phyloP scores from a whole-genome alignment of 2,888 invertebrate genomes.

The Clostera curtula region DNA sequence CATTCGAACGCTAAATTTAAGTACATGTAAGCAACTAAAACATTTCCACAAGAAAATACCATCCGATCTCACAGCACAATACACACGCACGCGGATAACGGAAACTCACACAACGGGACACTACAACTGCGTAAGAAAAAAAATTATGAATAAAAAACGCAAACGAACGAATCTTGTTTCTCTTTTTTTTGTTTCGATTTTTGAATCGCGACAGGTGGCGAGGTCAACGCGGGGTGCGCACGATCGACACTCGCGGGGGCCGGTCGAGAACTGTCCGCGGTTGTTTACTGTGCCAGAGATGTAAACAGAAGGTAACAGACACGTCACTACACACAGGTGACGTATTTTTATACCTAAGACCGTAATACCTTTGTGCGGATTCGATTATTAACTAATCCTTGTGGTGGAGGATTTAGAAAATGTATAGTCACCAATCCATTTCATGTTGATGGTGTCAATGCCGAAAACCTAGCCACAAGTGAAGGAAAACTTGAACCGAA shows the following conservation, averaged over 20 bases:
- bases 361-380: no score
- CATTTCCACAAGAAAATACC: constrained; percentile 36
- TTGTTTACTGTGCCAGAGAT: constrained; percentile 54
- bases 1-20: constrained; percentile 18
- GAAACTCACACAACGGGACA: constrained; percentile 42
- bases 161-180: constrained; percentile 50
- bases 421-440: no score
- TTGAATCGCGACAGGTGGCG: constrained; percentile 38
- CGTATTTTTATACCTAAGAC: no score
- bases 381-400: no score
- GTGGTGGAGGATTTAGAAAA: no score
- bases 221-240: constrained; percentile 21
- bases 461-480: no score
- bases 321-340: no score
- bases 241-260: constrained; percentile 53
- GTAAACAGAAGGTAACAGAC: no score
- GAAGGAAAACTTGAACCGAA: no score
- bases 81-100: constrained; percentile 47
- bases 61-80: constrained; percentile 48
- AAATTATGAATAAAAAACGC: constrained; percentile 28
- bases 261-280: constrained; percentile 58
- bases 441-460: no score
- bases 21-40: constrained; percentile 7
- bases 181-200: constrained; percentile 30
- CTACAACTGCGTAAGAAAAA: constrained; percentile 21